Conservation (phyloP, 2,797 vertebrate species). For the Gambelia wislizenii region DNA sequence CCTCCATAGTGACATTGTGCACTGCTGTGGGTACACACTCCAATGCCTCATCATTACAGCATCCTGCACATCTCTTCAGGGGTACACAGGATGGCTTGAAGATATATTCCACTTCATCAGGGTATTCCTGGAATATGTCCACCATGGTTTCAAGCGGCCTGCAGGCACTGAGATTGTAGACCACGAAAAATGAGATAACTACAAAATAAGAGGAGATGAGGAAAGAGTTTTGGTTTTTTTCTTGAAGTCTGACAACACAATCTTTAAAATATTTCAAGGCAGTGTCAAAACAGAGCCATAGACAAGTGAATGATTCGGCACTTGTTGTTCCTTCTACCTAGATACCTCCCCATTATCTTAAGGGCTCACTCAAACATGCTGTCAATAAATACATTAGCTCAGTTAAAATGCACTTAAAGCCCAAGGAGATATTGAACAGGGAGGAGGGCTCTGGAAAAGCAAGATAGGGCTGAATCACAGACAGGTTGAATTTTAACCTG, state of each 20-base stretch:
- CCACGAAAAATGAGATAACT: constrained; percentile 95
- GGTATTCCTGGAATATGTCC: constrained; percentile 97
- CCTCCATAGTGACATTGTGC: constrained; percentile 93
- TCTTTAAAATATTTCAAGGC: constrained; percentile 42
- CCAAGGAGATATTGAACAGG: neutral
- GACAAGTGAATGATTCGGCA: neutral
- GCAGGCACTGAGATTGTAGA: constrained; percentile 94
- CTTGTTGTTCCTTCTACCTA: neutral
- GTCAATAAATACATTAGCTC: constrained; percentile 29
- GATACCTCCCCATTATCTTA: neutral
- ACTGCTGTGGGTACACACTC: constrained; percentile 90
- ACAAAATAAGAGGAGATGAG: constrained; percentile 54
- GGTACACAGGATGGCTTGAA: constrained; percentile 97
- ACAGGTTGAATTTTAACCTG: constrained; percentile 10
- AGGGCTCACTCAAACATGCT: neutral
- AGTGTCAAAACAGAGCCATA: neutral
- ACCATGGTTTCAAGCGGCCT: constrained; percentile 93
- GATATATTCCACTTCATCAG: constrained; percentile 95
- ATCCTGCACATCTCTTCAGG: constrained; percentile 93
- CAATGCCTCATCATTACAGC: constrained; percentile 93
- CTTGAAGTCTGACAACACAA: constrained; percentile 22
- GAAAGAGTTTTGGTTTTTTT: constrained; percentile 49
- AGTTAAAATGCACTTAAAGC: constrained; percentile 30
- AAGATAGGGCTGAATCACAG: constrained; percentile 18
- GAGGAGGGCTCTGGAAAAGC: neutral